Evolutionary conservation across 2,888 invertebrate species (phyloP), one percentile per base, ranked within the genome.

Genomic region (Phyllotreta cruciferae): DNA sequence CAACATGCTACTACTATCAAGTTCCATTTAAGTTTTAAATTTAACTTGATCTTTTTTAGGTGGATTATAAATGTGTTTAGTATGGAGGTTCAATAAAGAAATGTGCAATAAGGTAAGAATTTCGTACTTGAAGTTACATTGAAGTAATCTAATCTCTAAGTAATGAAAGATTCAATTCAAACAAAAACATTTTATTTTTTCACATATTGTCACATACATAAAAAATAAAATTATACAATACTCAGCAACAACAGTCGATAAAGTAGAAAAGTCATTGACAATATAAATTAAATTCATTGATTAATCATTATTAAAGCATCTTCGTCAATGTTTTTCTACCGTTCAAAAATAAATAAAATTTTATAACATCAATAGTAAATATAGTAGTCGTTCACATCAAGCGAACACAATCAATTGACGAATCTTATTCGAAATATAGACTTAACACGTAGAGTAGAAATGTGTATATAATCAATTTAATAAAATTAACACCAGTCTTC

Each of bases 181-280:
- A 68, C 66, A 68, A 66, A 47, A 68, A 63, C 62, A 60, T 56
- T 69, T 67, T 64, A 67, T 67, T 64, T 66, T 45, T 56, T 64
- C 54, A 62, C 60, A 50, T 56, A 63, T 65, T 60, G 24, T 52
- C 52, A 70, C 67, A 60, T 64, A 66, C 67, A 68, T 70, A 70
- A 63, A 70, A 72, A 71, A 69, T 71, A 70, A 68, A 72, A 70
- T 62, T 72, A 72, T 71, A 72, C 62, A 72, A 72, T 60, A 66
- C 58, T 64, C 62, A 67, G 49, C 56, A 67, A 68, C 68, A 69
- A 60, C 53, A 57, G 45, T 62, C 62, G 62, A 62, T 62, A 24
- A 63, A 57, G 39, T 54, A 56, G 55, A 66, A 62, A 58, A 60
- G 63, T 56, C 44, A 64, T 64, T 56, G 62, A 62, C 24, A 14